A percentile compares a stretch with the other conserved stretches of the same genome.
phyloP scores from a whole-genome alignment of 2,888 invertebrate species.

The Sepioteuthis lessoniana region DNA sequence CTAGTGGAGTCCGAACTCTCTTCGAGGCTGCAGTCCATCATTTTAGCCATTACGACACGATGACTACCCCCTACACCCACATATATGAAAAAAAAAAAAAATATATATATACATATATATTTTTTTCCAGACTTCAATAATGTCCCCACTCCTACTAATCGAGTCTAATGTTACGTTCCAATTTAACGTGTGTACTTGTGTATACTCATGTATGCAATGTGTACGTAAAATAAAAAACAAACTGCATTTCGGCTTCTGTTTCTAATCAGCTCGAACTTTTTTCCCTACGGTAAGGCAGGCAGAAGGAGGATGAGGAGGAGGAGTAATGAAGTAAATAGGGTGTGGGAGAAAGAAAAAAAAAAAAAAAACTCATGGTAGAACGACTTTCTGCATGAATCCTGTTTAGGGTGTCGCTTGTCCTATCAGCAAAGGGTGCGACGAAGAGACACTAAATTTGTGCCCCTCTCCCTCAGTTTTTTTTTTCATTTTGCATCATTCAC shows the following conservation, averaged over 20 bases:
- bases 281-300: too few species aligned
- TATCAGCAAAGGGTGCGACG: not conserved
- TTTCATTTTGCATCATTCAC: not conserved
- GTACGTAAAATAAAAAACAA: not conserved
- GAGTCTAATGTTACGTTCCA: too few species aligned
- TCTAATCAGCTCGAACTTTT: too few species aligned
- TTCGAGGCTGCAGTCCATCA: too few species aligned
- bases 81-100: too few species aligned
- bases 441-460: not conserved
- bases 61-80: too few species aligned
- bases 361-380: not conserved
- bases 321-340: not conserved
- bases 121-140: too few species aligned
- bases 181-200: not conserved
- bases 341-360: not conserved
- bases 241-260: not conserved
- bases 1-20: too few species aligned
- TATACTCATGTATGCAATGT: not conserved
- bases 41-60: too few species aligned
- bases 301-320: too few species aligned
- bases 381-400: not conserved
- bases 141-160: too few species aligned
- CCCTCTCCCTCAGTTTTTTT: not conserved
- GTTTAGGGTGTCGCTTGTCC: not conserved
- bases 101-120: too few species aligned